Percentiles rank a stretch among this genome's conserved stretches.
Evolutionary conservation across 2,888 invertebrate genomes (phyloP).

Genomic region (Antheraea assamensis): DNA sequence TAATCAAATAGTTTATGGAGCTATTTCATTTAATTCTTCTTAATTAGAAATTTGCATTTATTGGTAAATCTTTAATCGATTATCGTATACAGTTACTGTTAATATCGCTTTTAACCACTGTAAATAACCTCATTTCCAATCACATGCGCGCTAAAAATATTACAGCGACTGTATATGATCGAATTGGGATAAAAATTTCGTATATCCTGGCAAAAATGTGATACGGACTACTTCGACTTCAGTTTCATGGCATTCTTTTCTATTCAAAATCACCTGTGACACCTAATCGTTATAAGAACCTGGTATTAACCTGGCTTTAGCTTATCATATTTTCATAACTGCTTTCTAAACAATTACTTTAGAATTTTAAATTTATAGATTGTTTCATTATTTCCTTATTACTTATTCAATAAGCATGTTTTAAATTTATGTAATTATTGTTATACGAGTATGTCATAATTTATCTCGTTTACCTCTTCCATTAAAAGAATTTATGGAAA

Average conservation of each 20-base stretch:
- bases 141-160: neutral
- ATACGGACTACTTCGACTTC: slow-evolving; percentile 25
- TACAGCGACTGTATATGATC: neutral
- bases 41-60: neutral
- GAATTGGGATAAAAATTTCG: neutral
- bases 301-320: slow-evolving; percentile 45
- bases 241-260: slow-evolving; percentile 29
- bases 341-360: slow-evolving; percentile 52
- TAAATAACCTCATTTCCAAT: neutral
- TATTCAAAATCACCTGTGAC: slow-evolving; percentile 6
- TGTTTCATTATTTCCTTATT: slow-evolving; percentile 48
- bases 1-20: neutral
- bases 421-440: slow-evolving; percentile 1
- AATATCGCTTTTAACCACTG: neutral
- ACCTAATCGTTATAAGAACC: slow-evolving; percentile 34
- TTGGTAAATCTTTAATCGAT: neutral
- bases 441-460: slow-evolving; percentile 23
- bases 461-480: slow-evolving; percentile 48
- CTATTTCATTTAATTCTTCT: neutral
- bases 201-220: slow-evolving; percentile 15
- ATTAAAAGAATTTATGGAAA: slow-evolving; percentile 44
- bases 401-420: slow-evolving; percentile 41
- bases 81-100: neutral
- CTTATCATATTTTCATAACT: slow-evolving; percentile 56
- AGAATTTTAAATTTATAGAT: slow-evolving; percentile 64